Percentiles rank a stretch among this genome's conserved stretches.
These are phyloP conservation scores for Agapostemon virescens DNA, from an alignment of 2,888 invertebrate genomes.

Conservation along the genomic window DNA sequence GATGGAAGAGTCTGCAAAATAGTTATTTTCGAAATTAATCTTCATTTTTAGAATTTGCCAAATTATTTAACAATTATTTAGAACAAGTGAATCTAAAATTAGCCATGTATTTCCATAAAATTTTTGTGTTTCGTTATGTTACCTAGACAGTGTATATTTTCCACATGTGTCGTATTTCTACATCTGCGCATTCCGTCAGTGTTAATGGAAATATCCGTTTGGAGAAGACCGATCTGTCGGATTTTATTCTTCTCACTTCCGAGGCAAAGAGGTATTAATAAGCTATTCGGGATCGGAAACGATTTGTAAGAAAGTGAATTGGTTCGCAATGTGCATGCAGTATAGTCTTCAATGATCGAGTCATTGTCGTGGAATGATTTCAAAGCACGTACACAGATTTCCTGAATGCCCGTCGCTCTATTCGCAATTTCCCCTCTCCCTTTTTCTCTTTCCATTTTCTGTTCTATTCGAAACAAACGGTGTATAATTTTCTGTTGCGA, in stretches of 20 bases:
- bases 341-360: slow-evolving; percentile 55
- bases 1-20: too few species aligned
- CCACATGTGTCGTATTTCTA: too few species aligned
- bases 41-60: too few species aligned
- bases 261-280: slow-evolving; percentile 13
- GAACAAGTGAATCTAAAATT: too few species aligned
- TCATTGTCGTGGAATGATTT: slow-evolving; percentile 62
- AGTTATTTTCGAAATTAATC: too few species aligned
- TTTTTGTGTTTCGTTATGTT: too few species aligned
- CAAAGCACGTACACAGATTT: slow-evolving; percentile 51
- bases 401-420: slow-evolving; percentile 24
- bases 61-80: too few species aligned
- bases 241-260: not conserved
- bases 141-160: too few species aligned
- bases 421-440: not conserved
- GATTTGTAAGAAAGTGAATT: slow-evolving; percentile 26
- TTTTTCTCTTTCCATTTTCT: slow-evolving; percentile 14
- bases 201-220: too few species aligned
- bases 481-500: slow-evolving; percentile 64
- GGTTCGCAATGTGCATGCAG: slow-evolving; percentile 13
- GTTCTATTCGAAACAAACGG: slow-evolving; percentile 39
- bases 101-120: too few species aligned
- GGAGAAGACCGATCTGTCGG: too few species aligned
- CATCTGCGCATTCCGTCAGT: too few species aligned
- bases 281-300: slow-evolving; percentile 8